A percentile compares a stretch with the other conserved stretches of the same genome.
Evolutionary conservation across 1,140 invertebrate species (phyloP).

Genomic region (Coenobita brevimanus): DNA sequence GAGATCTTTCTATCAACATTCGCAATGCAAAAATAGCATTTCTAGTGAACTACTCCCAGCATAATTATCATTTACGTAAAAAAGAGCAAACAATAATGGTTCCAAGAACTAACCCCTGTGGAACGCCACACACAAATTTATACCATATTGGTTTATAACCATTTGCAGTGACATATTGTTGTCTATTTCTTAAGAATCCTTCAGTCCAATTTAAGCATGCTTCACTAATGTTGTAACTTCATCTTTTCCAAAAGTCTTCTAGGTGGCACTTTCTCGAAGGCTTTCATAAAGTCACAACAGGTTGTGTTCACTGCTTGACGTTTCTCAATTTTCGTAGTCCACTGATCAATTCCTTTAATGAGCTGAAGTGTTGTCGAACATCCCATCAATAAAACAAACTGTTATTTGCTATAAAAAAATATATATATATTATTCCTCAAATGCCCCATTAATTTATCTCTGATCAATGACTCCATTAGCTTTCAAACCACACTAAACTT

Average conservation of each 20-base stretch:
- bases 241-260: slow-evolving; percentile 23
- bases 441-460: too few species aligned
- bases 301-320: background rate
- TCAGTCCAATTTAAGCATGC: slow-evolving; percentile 17
- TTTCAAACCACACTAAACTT: too few species aligned
- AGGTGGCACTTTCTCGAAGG: slow-evolving; percentile 21
- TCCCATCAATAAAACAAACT: too few species aligned
- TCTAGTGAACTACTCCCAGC: too few species aligned
- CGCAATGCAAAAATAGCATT: too few species aligned
- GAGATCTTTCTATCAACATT: too few species aligned
- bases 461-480: too few species aligned
- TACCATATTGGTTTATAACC: slow-evolving; percentile 10
- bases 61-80: too few species aligned
- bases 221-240: background rate
- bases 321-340: slow-evolving; percentile 12
- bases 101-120: too few species aligned
- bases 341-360: background rate
- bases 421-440: too few species aligned
- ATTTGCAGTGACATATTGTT: slow-evolving; percentile 11
- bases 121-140: background rate
- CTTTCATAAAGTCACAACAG: slow-evolving; percentile 39
- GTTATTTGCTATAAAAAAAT: too few species aligned
- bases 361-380: slow-evolving; percentile 13
- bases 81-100: too few species aligned
- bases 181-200: background rate